Conservation (phyloP, 2,797 vertebrate genomes). For the Crax fasciolata region DNA sequence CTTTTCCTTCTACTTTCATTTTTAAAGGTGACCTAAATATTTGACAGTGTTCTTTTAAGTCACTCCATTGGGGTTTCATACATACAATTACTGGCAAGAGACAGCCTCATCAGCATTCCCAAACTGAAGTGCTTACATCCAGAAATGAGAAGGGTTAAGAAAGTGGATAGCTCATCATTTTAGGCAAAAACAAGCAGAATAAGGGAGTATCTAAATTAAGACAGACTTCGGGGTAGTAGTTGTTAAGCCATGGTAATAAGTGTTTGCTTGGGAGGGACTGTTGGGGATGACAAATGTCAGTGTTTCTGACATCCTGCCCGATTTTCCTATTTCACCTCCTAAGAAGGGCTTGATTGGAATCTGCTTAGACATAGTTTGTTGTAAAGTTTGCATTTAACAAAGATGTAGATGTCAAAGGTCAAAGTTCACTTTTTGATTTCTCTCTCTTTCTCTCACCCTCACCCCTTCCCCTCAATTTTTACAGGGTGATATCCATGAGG, state of each 20-base stretch:
- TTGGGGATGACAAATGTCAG: background rate
- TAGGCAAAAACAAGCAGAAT: background rate
- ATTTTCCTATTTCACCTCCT: background rate
- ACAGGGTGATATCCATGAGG: slow-evolving; percentile 99
- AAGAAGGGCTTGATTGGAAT: background rate
- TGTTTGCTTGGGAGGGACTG: background rate
- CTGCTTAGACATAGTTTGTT: background rate
- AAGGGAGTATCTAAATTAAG: background rate
- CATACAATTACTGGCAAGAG: background rate
- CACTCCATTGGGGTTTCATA: background rate
- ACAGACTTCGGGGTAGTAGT: background rate
- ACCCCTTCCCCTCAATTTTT: slow-evolving; percentile 79
- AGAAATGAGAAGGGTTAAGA: slow-evolving; percentile 25
- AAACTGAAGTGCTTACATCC: slow-evolving; percentile 1
- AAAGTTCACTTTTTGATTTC: slow-evolving; percentile 56
- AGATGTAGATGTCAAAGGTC: slow-evolving; percentile 31
- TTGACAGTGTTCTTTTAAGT: slow-evolving; percentile 38
- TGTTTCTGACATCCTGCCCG: background rate
- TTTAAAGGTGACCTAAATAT: slow-evolving; percentile 58
- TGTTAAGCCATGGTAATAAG: background rate
- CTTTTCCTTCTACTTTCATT: slow-evolving; percentile 44
- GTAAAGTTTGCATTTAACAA: background rate
- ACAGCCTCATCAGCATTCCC: slow-evolving; percentile 21
- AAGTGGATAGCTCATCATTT: slow-evolving; percentile 22
- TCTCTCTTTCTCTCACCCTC: slow-evolving; percentile 39